phyloP scores from a whole-genome alignment of 2,113 vertebrate species.

The Anoura caudifer region DNA sequence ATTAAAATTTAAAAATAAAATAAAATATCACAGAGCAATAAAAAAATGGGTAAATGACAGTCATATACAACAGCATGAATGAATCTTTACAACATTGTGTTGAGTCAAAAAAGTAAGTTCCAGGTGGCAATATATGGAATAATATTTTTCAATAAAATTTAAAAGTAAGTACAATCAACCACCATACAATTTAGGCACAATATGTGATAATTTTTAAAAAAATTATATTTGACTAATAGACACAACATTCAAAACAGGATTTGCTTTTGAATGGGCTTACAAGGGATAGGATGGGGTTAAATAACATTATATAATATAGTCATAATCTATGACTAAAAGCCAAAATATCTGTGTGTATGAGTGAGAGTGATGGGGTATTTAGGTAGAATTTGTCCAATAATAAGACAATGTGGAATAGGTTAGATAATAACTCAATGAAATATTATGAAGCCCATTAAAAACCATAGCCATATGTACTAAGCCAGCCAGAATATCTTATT shows the following conservation, averaged over 20 bases:
- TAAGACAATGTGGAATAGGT: not conserved
- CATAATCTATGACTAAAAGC: not conserved
- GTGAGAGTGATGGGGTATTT: not conserved
- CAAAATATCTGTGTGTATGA: not conserved
- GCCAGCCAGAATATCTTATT: not conserved
- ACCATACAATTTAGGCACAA: not conserved
- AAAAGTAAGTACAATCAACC: not conserved
- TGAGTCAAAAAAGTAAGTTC: not conserved
- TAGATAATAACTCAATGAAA: not conserved
- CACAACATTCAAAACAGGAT: not conserved
- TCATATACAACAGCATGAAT: not conserved
- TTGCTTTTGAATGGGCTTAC: not conserved
- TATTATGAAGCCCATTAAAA: not conserved
- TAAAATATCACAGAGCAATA: not conserved
- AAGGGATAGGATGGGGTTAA: not conserved
- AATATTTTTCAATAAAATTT: constrained; percentile 11
- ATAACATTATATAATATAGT: too few relatives aligned
- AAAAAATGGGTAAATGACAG: not conserved
- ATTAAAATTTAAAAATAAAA: too few relatives aligned
- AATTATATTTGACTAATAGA: not conserved
- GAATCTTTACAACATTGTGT: not conserved
- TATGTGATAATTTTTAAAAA: not conserved
- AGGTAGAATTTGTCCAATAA: not conserved
- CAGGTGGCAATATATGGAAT: not conserved
- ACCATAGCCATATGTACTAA: not conserved